Percentiles rank a stretch among this genome's conserved stretches.
Conservation (phyloP, 2,113 vertebrate genomes). For the Chloebia gouldiae region DNA sequence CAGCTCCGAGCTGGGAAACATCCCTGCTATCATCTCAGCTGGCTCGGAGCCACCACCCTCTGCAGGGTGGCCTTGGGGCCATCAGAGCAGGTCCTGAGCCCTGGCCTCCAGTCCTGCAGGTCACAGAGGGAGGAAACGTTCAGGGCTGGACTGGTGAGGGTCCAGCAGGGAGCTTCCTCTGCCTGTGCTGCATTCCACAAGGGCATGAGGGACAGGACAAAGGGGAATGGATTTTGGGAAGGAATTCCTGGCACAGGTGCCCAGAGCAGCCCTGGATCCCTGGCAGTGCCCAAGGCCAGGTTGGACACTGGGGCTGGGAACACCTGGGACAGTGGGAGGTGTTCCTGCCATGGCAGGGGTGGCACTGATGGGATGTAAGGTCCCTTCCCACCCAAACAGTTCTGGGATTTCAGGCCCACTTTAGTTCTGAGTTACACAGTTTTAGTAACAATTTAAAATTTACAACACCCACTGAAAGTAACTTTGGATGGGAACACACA, state of each 20-base stretch:
- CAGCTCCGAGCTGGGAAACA: not conserved
- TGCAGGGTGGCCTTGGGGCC: not conserved
- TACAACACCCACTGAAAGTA: not conserved
- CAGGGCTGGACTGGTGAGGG: not conserved
- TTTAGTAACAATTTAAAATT: not conserved
- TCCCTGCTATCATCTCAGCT: not conserved
- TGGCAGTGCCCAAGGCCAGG: not conserved
- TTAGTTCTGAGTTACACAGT: not conserved
- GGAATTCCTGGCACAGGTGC: not conserved
- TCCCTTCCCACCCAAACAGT: not conserved
- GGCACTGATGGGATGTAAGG: rapidly evolving
- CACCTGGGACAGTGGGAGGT: rapidly evolving
- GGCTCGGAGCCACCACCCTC: not conserved
- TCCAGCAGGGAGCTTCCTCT: not conserved
- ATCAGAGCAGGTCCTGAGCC: not conserved
- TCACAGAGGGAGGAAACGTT: not conserved
- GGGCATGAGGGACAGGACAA: not conserved
- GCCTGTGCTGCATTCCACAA: rapidly evolving
- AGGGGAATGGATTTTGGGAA: not conserved
- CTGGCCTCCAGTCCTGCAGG: rapidly evolving
- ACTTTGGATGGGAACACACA: not conserved
- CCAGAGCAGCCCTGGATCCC: not conserved
- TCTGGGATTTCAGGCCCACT: not conserved
- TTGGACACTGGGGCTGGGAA: rapidly evolving
- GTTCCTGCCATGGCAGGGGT: not conserved